Evolutionary conservation across 1,140 invertebrate species (phyloP), one percentile per base, ranked within the genome.

Genomic region (Nasonia longicornis): DNA sequence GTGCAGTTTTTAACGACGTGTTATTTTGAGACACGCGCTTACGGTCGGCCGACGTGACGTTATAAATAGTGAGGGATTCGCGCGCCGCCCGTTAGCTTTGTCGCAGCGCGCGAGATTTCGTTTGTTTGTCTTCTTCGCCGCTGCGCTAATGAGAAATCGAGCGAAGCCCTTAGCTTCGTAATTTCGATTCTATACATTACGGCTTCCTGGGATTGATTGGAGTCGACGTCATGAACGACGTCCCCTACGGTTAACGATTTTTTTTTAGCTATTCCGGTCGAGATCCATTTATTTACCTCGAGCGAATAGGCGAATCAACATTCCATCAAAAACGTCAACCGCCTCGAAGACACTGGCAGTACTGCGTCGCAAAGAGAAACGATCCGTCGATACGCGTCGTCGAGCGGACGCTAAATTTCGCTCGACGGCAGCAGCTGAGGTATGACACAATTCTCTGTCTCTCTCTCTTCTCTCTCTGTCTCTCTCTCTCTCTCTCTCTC

Each of bases 61-160:
- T 80, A 80, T 80, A 80, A 80, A 80, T 80, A 80, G 78, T 22
- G 63, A 42, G 77, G 58, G 58, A n/a, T 74, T 71, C 52, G 52
- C 29, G 78, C n/a, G 70, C 12, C 26, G 31, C 7, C 77, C 35
- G 26, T 26, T 78, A 52, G 31, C 38, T 48, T 31, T n/a, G 63
- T 29, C 52, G 31, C 26, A 70, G 29, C 70, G 42, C 31, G 31
- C 31, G 31, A 73, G 70, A 58, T 80, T 80, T 67, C 42, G 20
- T 76, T 76, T 76, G 71, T 76, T 38, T 80, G 42, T 35, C 38
- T 79, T 58, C 10, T 26, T 38, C 29, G 11, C 2, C 10, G 42
- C 29, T 0, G 20, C 63, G 26, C 45, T 75, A 64, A 76, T 80
- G 22, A 75, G 66, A 69, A 75, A 35, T 3, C 20, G n/a, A 38